phyloP scores from a whole-genome alignment of 1,140 invertebrate species.

The Andrena cerasifolii region DNA sequence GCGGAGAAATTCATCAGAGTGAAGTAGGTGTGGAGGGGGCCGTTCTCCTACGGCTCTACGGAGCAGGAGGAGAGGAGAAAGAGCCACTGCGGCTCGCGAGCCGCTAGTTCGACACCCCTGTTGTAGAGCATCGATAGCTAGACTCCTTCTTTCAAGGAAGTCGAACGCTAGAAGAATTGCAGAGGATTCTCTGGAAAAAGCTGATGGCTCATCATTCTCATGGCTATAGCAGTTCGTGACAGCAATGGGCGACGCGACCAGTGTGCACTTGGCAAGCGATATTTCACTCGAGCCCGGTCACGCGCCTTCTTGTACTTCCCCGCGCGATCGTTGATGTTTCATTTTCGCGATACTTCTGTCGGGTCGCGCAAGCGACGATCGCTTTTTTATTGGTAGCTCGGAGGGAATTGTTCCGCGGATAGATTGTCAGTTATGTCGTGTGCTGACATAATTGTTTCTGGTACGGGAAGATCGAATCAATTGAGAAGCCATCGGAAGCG shows the following conservation, averaged over 20 bases:
- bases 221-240: not conserved
- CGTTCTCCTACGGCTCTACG: no score
- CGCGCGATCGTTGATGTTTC: conserved; percentile 8
- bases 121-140: no score
- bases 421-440: conserved; percentile 38
- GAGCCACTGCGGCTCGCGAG: no score
- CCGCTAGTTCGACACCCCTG: no score
- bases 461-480: conserved; percentile 51
- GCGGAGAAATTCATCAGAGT: no score
- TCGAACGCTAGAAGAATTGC: no score
- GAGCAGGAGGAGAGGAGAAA: no score
- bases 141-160: no score
- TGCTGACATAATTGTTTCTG: conserved; percentile 57
- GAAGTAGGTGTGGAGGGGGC: no score
- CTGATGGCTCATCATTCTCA: not conserved
- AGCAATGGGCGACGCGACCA: no score
- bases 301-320: not conserved
- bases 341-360: not conserved
- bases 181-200: not conserved
- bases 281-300: not conserved
- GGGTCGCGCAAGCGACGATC: not conserved
- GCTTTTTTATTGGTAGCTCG: not conserved
- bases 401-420: conserved; percentile 25
- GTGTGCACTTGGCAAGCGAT: not conserved
- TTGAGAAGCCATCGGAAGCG: conserved; percentile 54